Evolutionary conservation across 2,797 vertebrate genomes (phyloP).

Genomic region (Cottoperca gobio): DNA sequence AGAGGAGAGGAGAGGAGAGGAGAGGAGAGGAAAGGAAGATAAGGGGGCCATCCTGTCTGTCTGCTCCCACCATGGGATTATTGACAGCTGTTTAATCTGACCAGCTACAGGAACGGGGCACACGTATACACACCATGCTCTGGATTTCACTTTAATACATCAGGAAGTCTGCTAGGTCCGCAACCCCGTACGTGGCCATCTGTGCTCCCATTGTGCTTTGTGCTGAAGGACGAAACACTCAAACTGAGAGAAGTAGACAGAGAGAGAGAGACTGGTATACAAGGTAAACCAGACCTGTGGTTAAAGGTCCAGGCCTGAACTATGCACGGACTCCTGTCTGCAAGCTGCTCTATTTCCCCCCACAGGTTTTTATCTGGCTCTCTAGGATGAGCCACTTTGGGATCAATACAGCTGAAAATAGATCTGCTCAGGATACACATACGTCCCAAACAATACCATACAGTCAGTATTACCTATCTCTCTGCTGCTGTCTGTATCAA

Average conservation of each 20-base stretch:
- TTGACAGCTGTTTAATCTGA: conserved; percentile 88
- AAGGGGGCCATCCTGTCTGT: conserved; percentile 57
- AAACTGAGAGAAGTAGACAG: conserved; percentile 30
- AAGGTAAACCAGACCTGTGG: conserved; percentile 46
- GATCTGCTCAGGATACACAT: conserved; percentile 47
- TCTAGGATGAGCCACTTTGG: conserved; percentile 55
- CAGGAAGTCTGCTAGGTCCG: conserved; percentile 79
- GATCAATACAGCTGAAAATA: conserved; percentile 64
- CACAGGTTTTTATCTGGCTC: conserved; percentile 35
- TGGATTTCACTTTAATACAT: conserved; percentile 86
- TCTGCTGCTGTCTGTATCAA: conserved; percentile 27
- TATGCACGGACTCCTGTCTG: conserved; percentile 7
- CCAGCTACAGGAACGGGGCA: conserved; percentile 79
- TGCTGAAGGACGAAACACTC: conserved; percentile 71
- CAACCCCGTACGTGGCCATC: conserved; percentile 82
- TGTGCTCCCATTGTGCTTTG: conserved; percentile 76
- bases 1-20: conserved; percentile 24
- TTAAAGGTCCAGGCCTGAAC: conserved; percentile 31
- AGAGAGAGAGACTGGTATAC: conserved; percentile 22
- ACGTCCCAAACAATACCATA: conserved; percentile 29
- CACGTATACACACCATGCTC: conserved; percentile 67
- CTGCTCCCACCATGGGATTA: conserved; percentile 81
- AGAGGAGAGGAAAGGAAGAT: conserved; percentile 35
- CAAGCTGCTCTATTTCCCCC: conserved; percentile 30
- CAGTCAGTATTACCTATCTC: conserved; percentile 46